Evolutionary conservation across 1,140 invertebrate genomes (phyloP).

Genomic region (Bacillus rossius): DNA sequence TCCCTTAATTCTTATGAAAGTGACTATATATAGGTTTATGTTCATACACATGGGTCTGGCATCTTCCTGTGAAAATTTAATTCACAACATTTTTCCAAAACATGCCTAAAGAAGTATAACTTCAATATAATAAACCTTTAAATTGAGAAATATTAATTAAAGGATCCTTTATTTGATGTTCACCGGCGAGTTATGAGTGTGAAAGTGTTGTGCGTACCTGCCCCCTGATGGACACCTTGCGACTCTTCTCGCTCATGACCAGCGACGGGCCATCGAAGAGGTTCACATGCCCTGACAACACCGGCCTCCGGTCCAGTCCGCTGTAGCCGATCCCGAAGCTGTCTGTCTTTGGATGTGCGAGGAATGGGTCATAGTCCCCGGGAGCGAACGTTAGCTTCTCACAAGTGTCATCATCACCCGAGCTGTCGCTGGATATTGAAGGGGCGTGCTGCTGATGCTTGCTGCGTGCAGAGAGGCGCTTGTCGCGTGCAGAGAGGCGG

Average conservation of each 20-base stretch:
- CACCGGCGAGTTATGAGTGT: no score
- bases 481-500: constrained; percentile 50
- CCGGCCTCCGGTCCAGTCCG: constrained; percentile 62
- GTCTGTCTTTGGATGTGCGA: constrained; percentile 71
- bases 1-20: no score
- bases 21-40: no score
- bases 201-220: constrained; percentile 38
- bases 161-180: no score
- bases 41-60: no score
- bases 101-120: no score
- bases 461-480: no score
- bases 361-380: constrained; percentile 68
- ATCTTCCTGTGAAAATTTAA: no score
- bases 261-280: constrained; percentile 33
- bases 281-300: constrained; percentile 44
- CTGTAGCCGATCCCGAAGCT: constrained; percentile 84
- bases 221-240: constrained; percentile 76
- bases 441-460: no score
- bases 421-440: background rate
- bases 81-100: no score
- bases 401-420: constrained; percentile 25
- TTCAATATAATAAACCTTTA: no score
- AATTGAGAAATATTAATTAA: no score
- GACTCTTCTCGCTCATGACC: constrained; percentile 49
- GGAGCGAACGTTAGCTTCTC: constrained; percentile 67